phyloP scores from a whole-genome alignment of 2,797 vertebrate species.

The Sebastes baramenuke region DNA sequence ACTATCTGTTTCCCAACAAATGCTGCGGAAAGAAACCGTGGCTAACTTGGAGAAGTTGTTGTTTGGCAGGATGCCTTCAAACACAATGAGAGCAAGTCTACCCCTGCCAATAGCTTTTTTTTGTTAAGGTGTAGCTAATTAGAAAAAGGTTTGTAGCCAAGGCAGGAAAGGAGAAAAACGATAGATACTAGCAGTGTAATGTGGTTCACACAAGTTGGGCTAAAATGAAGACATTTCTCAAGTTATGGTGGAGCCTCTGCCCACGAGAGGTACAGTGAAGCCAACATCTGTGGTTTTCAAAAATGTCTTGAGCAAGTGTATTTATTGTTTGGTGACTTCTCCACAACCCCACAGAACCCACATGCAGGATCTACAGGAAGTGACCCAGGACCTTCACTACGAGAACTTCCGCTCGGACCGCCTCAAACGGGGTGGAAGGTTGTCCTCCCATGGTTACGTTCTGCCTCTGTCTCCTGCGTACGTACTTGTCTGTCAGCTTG shows the following conservation, averaged over 20 bases:
- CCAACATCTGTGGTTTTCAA: neutral
- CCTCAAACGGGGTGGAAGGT: constrained; percentile 97
- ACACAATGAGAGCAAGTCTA: neutral
- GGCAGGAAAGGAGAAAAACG: neutral
- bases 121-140: neutral
- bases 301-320: neutral
- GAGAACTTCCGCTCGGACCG: constrained; percentile 99
- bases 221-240: neutral
- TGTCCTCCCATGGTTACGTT: constrained; percentile 80
- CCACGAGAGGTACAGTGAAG: neutral
- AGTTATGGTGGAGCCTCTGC: neutral
- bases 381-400: constrained; percentile 99
- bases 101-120: neutral
- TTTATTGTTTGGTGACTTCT: constrained; percentile 8
- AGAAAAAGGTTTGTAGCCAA: neutral
- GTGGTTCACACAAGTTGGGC: neutral
- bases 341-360: constrained; percentile 86
- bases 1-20: neutral
- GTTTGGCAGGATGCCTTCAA: neutral
- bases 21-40: neutral
- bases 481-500: constrained; percentile 76
- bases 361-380: constrained; percentile 99
- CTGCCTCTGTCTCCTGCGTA: constrained; percentile 83
- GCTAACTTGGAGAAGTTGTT: neutral
- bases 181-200: neutral